Conservation (phyloP, 2,888 invertebrate species). For the Uloborus plumipes region DNA sequence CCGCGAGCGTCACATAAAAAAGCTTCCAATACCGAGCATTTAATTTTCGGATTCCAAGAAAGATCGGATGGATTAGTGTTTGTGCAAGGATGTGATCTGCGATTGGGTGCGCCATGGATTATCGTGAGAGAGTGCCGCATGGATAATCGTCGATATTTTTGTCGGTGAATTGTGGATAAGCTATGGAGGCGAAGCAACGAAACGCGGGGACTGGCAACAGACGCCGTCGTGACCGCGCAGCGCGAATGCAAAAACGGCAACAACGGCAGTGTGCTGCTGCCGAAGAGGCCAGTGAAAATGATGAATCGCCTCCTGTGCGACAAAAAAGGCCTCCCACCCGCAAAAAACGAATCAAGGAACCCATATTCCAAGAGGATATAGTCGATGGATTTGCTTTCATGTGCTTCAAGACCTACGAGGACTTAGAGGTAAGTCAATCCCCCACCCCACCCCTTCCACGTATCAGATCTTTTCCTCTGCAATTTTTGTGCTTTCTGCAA, state of each 20-base stretch:
- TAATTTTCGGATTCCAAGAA: neutral
- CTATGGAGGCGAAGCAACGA: constrained; percentile 58
- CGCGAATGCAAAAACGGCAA: constrained; percentile 54
- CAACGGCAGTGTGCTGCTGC: constrained; percentile 49
- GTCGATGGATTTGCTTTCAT: constrained; percentile 97
- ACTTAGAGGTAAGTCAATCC: constrained; percentile 86
- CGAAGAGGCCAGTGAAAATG: constrained; percentile 50
- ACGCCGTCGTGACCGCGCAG: constrained; percentile 46
- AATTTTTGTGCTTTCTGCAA: no score
- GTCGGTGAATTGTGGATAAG: constrained; percentile 4
- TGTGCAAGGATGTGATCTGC: constrained; percentile 25
- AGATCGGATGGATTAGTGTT: constrained; percentile 24
- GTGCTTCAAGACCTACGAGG: constrained; percentile 94
- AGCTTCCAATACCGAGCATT: neutral
- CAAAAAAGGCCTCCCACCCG: constrained; percentile 62
- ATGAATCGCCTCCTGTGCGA: constrained; percentile 58
- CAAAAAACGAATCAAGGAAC: constrained; percentile 63
- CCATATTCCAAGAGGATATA: constrained; percentile 86
- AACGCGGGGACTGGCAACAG: constrained; percentile 46
- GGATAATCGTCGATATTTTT: constrained; percentile 37
- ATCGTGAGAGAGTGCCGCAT: constrained; percentile 31
- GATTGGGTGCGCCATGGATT: constrained; percentile 24
- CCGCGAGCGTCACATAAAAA: constrained; percentile 10
- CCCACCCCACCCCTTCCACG: neutral
- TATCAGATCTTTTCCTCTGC: neutral